Percentiles rank a stretch among this genome's conserved stretches.
These are phyloP conservation scores for Aleiodes alternator DNA, from an alignment of 2,888 invertebrate species.

Conservation along the genomic window DNA sequence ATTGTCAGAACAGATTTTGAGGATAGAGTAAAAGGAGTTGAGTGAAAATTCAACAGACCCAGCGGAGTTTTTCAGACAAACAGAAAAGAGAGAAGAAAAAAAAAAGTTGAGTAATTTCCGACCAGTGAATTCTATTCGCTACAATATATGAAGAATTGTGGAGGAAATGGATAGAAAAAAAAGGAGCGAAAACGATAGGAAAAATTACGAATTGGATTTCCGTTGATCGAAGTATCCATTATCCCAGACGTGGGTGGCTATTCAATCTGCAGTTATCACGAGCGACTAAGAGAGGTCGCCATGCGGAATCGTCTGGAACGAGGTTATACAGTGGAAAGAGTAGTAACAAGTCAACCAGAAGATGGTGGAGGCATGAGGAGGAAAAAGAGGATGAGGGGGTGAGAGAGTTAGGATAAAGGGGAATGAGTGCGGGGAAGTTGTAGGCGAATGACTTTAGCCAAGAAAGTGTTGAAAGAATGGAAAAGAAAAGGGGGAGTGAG, in stretches of 20 bases:
- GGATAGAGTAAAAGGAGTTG: too few species aligned
- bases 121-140: slow-evolving; percentile 43
- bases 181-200: slow-evolving; percentile 30
- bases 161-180: slow-evolving; percentile 19
- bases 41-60: too few species aligned
- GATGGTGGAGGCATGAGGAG: not conserved
- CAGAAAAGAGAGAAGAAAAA: slow-evolving; percentile 7
- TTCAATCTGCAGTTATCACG: slow-evolving; percentile 55
- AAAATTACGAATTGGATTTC: slow-evolving; percentile 50
- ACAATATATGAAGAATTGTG: slow-evolving; percentile 38
- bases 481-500: slow-evolving; percentile 13
- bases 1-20: too few species aligned
- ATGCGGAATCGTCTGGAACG: slow-evolving; percentile 45
- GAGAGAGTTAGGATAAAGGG: slow-evolving; percentile 12
- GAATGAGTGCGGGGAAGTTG: not conserved
- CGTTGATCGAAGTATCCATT: slow-evolving; percentile 52
- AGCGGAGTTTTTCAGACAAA: not conserved
- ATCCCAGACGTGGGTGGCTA: slow-evolving; percentile 50
- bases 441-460: slow-evolving; percentile 1
- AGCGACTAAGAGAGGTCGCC: slow-evolving; percentile 46
- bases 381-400: not conserved
- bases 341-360: slow-evolving; percentile 29
- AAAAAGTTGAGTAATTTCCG: slow-evolving; percentile 45
- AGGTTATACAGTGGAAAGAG: slow-evolving; percentile 35
- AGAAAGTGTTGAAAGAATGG: slow-evolving; percentile 15